Base-by-base conservation (phyloP, 2,888 invertebrate species). In the Polymixis lichenea region DNA sequence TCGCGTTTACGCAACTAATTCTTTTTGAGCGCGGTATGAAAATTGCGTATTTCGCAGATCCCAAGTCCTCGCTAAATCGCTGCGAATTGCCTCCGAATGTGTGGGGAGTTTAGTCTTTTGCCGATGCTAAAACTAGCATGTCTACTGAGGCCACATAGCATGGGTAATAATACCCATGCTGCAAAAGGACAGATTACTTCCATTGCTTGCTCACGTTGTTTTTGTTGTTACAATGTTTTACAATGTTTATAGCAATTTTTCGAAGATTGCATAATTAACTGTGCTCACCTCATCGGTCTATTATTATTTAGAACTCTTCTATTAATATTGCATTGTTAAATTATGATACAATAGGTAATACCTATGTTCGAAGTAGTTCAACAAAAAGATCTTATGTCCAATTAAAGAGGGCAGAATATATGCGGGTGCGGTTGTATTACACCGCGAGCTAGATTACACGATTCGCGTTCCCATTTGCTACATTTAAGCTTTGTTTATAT, bases 391-490 rank as follows among this genome's bases (percentile, higher is more conserved):
- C 38, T 72, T 61, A 56, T 72, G 38, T 61, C 46, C 25, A 25
- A 61, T 65, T 58, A 61, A 49, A 38, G 22, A 72, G 4, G 49
- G 9, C 55, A 70, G 4, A 72, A 32, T 49, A 55, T 46, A 65
- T 46, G 62, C 49, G 25, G 32, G 19, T 64, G 53, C 70, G 65
- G 75, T 82, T 53, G 25, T 67, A 25, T 81, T 77, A 74, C 79
- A 79, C 75, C 80, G 72, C 87, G 75, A 70, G 25, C 75, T 78
- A 84, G 73, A 58, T 80, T 51, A 67, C 32, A 56, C 25, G 67
- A 76, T 43, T 56, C 43, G 25, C 61, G 78, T 64, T 66, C 72
- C 15, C 61, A 69, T 74, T 75, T 67, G 5, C n/a, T 71, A 64
- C 49, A 25, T 68, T 60, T 55, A 73, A 17, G 25, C 38, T 62